These are phyloP conservation scores for Philypnodon macrostomus DNA, from an alignment of 2,797 vertebrate genomes.

Conservation along the genomic window DNA sequence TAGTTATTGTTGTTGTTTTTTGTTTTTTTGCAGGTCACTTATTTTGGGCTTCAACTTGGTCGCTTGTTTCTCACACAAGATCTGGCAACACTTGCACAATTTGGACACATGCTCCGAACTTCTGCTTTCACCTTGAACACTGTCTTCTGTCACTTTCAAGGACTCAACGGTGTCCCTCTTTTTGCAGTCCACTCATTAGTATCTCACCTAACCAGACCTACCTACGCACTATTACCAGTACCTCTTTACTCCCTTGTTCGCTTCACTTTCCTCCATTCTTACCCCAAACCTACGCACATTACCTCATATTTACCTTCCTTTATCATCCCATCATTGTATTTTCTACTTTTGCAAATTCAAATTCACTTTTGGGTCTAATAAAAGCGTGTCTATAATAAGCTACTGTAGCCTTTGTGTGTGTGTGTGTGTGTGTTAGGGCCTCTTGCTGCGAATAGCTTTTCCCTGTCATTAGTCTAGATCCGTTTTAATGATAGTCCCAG, in stretches of 20 bases:
- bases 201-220: too few relatives aligned
- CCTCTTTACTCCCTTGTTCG: not conserved
- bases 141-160: too few relatives aligned
- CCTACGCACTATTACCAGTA: not conserved
- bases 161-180: too few relatives aligned
- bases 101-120: too few relatives aligned
- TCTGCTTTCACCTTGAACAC: too few relatives aligned
- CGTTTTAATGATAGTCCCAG: slow-evolving; percentile 79
- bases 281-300: slow-evolving; percentile 15
- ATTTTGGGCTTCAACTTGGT: too few relatives aligned
- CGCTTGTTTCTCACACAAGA: too few relatives aligned
- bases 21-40: too few relatives aligned
- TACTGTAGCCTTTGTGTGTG: slow-evolving; percentile 27
- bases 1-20: too few relatives aligned
- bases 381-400: slow-evolving; percentile 18
- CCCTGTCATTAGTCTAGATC: slow-evolving; percentile 80
- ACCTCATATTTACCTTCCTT: slow-evolving; percentile 40
- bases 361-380: slow-evolving; percentile 34
- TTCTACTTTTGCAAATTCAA: slow-evolving; percentile 27
- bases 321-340: slow-evolving; percentile 36
- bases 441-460: slow-evolving; percentile 70
- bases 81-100: too few relatives aligned
- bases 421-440: too few relatives aligned
- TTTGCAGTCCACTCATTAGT: too few relatives aligned
- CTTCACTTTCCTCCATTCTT: not conserved